These are phyloP conservation scores for Hylia prasina DNA, from an alignment of 2,113 vertebrate species.

Conservation along the genomic window DNA sequence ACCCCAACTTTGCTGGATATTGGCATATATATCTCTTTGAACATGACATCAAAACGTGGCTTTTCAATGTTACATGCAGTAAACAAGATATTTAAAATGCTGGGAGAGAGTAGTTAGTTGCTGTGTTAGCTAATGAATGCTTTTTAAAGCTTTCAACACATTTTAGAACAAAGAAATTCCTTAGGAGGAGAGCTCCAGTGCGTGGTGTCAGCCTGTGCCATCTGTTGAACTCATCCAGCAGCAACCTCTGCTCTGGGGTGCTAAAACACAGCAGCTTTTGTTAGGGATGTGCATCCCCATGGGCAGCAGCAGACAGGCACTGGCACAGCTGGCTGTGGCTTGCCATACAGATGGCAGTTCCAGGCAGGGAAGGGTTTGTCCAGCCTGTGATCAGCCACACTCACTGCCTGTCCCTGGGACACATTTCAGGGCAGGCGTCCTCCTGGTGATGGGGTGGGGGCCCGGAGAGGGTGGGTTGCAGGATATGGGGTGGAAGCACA, in stretches of 20 bases:
- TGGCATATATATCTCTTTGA: neutral
- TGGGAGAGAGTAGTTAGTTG: neutral
- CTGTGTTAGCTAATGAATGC: neutral
- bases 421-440: accelerated
- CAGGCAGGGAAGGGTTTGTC: neutral
- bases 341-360: accelerated
- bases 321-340: neutral
- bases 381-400: neutral
- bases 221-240: neutral
- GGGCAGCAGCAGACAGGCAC: neutral
- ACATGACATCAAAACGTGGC: neutral
- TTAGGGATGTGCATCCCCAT: neutral
- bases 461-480: accelerated
- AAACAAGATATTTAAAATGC: neutral
- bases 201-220: neutral
- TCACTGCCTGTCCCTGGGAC: accelerated
- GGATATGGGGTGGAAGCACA: accelerated
- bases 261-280: neutral
- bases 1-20: accelerated
- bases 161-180: neutral
- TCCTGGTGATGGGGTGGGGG: accelerated
- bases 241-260: neutral
- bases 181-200: neutral
- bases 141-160: neutral
- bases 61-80: neutral